Evolutionary conservation across 2,797 vertebrate species (phyloP).

Genomic region (Anableps anableps): DNA sequence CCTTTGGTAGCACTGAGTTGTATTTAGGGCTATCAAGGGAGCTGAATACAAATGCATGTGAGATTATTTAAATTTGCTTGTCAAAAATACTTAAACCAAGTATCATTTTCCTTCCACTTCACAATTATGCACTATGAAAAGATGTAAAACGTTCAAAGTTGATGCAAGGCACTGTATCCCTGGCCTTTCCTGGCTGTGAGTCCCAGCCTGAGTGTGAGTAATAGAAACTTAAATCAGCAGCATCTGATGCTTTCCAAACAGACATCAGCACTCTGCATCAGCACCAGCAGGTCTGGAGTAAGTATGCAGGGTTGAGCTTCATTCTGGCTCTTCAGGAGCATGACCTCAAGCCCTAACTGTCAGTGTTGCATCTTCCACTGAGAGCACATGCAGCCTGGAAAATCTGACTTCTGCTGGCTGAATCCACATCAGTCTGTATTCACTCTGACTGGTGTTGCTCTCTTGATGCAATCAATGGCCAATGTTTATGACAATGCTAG

Average conservation of each 20-base stretch:
- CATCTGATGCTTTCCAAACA: constrained; percentile 74
- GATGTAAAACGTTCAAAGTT: background rate
- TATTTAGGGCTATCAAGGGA: background rate
- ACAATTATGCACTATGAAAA: background rate
- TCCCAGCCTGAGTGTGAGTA: constrained; percentile 68
- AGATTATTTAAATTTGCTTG: background rate
- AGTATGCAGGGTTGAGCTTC: constrained; percentile 69
- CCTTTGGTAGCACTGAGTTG: background rate
- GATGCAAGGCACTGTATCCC: constrained; percentile 19
- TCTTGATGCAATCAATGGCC: constrained; percentile 48
- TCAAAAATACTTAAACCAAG: background rate
- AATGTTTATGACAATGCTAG: constrained; percentile 50
- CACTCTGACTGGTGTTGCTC: constrained; percentile 31
- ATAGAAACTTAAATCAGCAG: constrained; percentile 79
- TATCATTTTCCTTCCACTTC: background rate
- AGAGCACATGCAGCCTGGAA: constrained; percentile 76
- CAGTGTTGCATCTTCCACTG: constrained; percentile 70
- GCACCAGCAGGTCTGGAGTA: constrained; percentile 55
- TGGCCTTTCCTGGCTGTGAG: constrained; percentile 44
- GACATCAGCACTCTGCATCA: constrained; percentile 77
- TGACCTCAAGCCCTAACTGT: constrained; percentile 79
- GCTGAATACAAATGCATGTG: background rate
- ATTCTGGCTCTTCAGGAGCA: constrained; percentile 59
- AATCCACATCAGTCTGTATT: constrained; percentile 26
- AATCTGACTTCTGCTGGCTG: constrained; percentile 72